Evolutionary conservation across 2,113 vertebrate species (phyloP).

Genomic region (Parus major): DNA sequence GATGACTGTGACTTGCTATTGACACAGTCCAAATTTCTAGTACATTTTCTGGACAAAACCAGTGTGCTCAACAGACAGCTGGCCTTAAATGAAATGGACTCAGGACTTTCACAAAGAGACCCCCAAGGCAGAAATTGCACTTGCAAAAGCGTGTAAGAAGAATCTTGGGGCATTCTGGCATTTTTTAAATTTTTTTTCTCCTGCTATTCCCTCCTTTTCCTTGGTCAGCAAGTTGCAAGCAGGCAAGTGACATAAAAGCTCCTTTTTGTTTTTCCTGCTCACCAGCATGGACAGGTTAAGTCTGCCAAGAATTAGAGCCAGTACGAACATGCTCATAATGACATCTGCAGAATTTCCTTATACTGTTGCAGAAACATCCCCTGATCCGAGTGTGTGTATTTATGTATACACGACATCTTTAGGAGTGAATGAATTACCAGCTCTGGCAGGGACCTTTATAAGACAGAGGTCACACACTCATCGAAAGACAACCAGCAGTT

Average conservation of each 20-base stretch:
- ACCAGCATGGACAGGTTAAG: neutral
- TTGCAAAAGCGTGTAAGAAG: neutral
- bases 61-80: neutral
- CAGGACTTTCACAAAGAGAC: neutral
- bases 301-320: slow-evolving; percentile 26
- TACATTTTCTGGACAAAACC: neutral
- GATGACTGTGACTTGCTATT: neutral
- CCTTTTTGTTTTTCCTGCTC: neutral
- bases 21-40: neutral
- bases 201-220: neutral
- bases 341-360: slow-evolving; percentile 43
- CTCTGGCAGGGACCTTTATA: neutral
- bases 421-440: neutral
- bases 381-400: neutral
- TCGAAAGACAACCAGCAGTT: neutral
- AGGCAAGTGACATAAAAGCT: neutral
- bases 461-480: neutral
- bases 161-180: neutral
- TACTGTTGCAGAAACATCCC: neutral
- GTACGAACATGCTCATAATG: slow-evolving; percentile 2
- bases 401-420: neutral
- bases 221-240: neutral
- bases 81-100: neutral
- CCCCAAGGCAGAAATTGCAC: neutral
- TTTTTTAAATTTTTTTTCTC: neutral